Evolutionary conservation across 2,113 vertebrate genomes (phyloP), one percentile per base, ranked within the genome.

Genomic region (Neomonachus schauinslandi): DNA sequence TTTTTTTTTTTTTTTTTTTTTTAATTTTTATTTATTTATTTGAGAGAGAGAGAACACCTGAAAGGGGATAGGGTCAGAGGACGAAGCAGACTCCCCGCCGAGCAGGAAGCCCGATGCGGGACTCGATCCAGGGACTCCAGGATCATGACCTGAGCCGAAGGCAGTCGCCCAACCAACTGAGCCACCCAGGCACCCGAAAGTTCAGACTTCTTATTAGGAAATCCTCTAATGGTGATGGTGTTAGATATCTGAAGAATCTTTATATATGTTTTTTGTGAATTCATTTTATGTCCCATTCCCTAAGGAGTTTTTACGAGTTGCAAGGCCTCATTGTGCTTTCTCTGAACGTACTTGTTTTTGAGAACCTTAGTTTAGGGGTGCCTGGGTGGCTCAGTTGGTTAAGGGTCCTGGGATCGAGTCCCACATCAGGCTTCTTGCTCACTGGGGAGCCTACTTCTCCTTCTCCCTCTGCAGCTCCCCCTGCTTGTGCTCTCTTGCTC

Each of bases 191-290:
- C n/a, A n/a, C n/a, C n/a, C n/a, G 59, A 76, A 91, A 84, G 84
- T 76, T 53, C 31, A 31, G 11, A 76, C 46, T 72, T 96, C 36
- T 79, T 96, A 46, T 31, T 96, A 77, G 94, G 59, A 94, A 92
- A 80, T 74, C 46, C 28, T 39, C 2, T 51, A 81, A 71, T 61
- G 55, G 19, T 69, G 80, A 28, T 63, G 24, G 42, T 95, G 10
- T 74, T 76, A 91, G 55, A 65, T 55, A 42, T 82, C 55, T 80
- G 26, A n/a, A 51, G 71, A 88, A 33, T 67, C 39, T 21, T 90
- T 67, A 39, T 76, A 21, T 81, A 49, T 90, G 13, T 80, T 74
- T 95, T 85, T 94, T 76, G 26, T n/a, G 83, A n/a, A 76, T 89
- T 92, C n/a, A 82, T 76, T 96, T 90, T 86, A 80, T 55, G 0